phyloP scores from a whole-genome alignment of 2,113 vertebrate species.

The Pollimyrus isidori region DNA sequence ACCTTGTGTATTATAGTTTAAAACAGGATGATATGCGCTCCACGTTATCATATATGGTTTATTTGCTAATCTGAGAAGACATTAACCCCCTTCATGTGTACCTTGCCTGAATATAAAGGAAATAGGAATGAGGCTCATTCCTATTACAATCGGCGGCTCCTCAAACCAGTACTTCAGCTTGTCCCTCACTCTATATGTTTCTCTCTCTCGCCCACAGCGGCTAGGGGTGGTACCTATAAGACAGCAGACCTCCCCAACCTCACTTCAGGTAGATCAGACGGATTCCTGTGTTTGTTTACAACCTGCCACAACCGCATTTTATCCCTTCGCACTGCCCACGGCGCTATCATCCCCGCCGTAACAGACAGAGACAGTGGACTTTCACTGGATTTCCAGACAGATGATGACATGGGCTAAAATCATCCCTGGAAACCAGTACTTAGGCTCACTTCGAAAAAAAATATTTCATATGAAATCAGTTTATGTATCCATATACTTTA shows the following conservation, averaged over 20 bases:
- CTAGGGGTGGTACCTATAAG: conserved; percentile 35
- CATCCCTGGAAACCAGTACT: neutral
- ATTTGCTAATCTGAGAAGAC: neutral
- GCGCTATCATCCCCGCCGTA: neutral
- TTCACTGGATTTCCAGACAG: neutral
- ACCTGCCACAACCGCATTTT: conserved; percentile 44
- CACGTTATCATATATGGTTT: neutral
- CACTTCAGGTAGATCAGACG: conserved; percentile 23
- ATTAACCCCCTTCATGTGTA: neutral
- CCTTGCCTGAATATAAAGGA: conserved; percentile 14
- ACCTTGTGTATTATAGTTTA: neutral
- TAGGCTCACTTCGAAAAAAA: neutral
- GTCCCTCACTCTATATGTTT: conserved; percentile 14
- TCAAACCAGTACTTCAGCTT: neutral
- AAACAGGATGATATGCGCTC: neutral
- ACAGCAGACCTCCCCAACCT: conserved; percentile 36
- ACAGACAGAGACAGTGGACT: conserved; percentile 14
- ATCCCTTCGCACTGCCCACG: conserved; percentile 14
- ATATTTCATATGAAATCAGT: neutral
- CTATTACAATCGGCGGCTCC: conserved; percentile 22
- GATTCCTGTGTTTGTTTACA: conserved; percentile 57
- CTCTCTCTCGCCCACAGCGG: conserved; percentile 28
- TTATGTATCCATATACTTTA: neutral
- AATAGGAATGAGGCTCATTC: conserved; percentile 16
- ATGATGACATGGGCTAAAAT: neutral